Evolutionary conservation across 2,888 invertebrate species (phyloP).

Genomic region (Cataglyphis cursor): DNA sequence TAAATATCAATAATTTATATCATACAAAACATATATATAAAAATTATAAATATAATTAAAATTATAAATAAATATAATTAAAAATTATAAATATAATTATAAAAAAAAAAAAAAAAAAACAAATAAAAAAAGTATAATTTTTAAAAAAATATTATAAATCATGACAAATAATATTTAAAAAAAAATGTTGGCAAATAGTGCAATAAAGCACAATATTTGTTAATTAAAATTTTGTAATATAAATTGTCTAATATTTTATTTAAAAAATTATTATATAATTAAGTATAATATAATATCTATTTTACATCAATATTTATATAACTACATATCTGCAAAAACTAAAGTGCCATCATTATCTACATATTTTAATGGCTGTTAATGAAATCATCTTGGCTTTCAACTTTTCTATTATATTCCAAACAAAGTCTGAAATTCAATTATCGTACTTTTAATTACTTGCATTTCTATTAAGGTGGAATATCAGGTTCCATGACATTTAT

Average conservation of each 20-base stretch:
- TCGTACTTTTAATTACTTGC: conserved; percentile 39
- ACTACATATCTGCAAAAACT: not conserved
- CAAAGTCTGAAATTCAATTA: conserved; percentile 39
- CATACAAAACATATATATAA: not conserved
- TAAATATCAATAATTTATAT: not conserved
- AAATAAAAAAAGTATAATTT: not conserved
- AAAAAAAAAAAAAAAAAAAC: too few species aligned
- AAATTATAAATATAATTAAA: too few species aligned
- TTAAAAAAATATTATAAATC: not conserved
- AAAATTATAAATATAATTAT: too few species aligned
- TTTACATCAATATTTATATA: not conserved
- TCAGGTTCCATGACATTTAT: conserved; percentile 16
- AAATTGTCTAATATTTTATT: not conserved
- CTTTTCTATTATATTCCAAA: conserved; percentile 16
- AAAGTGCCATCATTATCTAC: not conserved
- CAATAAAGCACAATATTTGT: not conserved
- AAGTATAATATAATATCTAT: not conserved
- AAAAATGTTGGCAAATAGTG: not conserved
- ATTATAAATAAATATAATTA: too few species aligned
- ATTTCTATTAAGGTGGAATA: conserved; percentile 20
- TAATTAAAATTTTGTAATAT: conserved; percentile 1
- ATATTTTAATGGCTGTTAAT: conserved; percentile 16
- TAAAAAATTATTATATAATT: conserved; percentile 4
- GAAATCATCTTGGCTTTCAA: not conserved
- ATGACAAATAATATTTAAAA: not conserved